Percentiles rank a stretch among this genome's conserved stretches.
Conservation (phyloP, 2,888 invertebrate species). For the Cheilosia grossa region DNA sequence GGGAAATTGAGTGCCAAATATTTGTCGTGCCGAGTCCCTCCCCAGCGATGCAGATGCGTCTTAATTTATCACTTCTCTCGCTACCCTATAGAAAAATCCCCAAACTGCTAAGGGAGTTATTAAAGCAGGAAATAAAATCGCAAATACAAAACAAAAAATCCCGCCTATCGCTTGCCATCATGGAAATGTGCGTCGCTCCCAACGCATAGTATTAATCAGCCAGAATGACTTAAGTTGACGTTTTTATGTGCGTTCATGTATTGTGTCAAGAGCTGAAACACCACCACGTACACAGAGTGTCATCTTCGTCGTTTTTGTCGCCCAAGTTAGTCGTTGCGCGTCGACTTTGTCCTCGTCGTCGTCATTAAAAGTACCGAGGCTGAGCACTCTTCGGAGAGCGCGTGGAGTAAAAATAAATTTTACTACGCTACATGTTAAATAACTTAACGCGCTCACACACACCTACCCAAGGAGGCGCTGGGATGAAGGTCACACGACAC, state of each 20-base stretch:
- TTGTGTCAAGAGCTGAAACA: constrained; percentile 58
- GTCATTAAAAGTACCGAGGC: constrained; percentile 45
- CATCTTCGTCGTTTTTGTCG: constrained; percentile 18
- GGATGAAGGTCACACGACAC: constrained; percentile 46
- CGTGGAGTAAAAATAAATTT: constrained; percentile 68
- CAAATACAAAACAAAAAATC: constrained; percentile 23
- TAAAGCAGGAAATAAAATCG: constrained; percentile 4
- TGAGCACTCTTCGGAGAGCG: constrained; percentile 63
- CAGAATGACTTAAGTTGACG: constrained; percentile 70
- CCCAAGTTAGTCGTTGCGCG: constrained; percentile 12
- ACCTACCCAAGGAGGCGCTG: constrained; percentile 1
- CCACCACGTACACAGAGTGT: constrained; percentile 42
- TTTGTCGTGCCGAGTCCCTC: constrained; percentile 21
- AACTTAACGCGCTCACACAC: constrained; percentile 56
- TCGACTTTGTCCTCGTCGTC: constrained; percentile 16
- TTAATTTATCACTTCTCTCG: constrained; percentile 55
- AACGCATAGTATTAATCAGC: constrained; percentile 69
- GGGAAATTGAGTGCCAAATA: constrained; percentile 62
- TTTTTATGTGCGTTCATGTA: constrained; percentile 69
- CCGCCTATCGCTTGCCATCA: constrained; percentile 29
- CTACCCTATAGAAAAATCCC: not conserved
- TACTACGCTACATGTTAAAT: constrained; percentile 69
- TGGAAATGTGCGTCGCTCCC: constrained; percentile 49
- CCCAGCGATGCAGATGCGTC: constrained; percentile 35
- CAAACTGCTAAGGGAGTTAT: not conserved